Evolutionary conservation across 2,797 vertebrate species (phyloP), one percentile per base, ranked within the genome.

Genomic region (Echeneis naucrates): DNA sequence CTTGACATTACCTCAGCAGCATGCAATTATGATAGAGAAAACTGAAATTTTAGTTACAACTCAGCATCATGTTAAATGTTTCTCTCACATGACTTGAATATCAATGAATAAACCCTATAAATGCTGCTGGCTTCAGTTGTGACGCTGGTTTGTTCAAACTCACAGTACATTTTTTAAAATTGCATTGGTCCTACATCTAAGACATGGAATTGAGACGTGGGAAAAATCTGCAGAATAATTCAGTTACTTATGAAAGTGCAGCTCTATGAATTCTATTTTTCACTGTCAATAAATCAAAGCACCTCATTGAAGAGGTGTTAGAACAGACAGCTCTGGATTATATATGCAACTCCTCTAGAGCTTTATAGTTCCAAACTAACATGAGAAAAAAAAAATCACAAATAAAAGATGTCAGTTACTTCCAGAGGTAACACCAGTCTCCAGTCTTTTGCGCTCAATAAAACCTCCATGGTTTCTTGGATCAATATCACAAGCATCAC

Each of bases 401-500:
- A 72, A 40, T 59, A 45, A 17, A 24, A 48, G 38, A 74, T 68
- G 37, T 58, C 74, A 78, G 78, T 80, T 61, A 69, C 57, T 37
- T 68, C 26, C 60, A 19, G 21, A 55, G 17, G 50, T 24, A 57
- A 52, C 58, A 59, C 55, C 40, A 2, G 16, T 57, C 26, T 65
- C 6, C n/a, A n/a, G n/a, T 44, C 27, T 70, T 65, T 45, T 62
- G 60, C 27, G 12, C 58, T 64, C 54, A 50, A 45, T 56, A 47
- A 67, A 76, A 53, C 50, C 73, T 62, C 66, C 45, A 21, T 53
- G 71, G 66, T 61, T 68, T 50, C 24, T 42, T 50, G 59, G 61
- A 84, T 87, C 81, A 71, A 82, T 86, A 84, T 82, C 30, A 80
- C 75, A 83, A 79, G 81, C 70, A 84, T 81, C 61, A 79, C 77